Evolutionary conservation across 2,113 vertebrate species (phyloP).

Genomic region (Onychorhynchus coronatus): DNA sequence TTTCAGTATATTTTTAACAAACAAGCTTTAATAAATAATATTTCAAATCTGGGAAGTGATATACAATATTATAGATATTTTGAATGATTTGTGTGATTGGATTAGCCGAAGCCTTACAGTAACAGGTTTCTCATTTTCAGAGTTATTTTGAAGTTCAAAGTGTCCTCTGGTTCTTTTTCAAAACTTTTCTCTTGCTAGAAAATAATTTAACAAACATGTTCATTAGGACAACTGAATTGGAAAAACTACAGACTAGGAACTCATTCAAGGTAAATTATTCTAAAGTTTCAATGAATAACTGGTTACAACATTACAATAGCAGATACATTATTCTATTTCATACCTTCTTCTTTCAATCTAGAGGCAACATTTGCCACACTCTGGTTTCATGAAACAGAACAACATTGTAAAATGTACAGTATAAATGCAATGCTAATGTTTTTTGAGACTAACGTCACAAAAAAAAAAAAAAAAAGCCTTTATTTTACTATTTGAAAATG

Average conservation of each 20-base stretch:
- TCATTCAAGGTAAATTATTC: background rate
- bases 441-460: background rate
- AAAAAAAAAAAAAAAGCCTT: no score
- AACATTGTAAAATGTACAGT: background rate
- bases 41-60: background rate
- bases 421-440: background rate
- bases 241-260: background rate
- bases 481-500: background rate
- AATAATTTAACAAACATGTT: background rate
- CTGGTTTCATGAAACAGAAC: background rate
- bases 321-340: background rate
- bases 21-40: background rate
- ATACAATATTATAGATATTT: background rate
- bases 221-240: background rate
- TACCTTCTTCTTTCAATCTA: background rate
- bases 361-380: background rate
- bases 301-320: background rate
- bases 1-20: background rate
- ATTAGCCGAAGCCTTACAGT: background rate
- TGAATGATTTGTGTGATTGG: background rate
- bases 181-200: background rate
- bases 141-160: background rate
- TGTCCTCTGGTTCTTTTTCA: background rate
- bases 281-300: background rate
- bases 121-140: background rate